Conservation (phyloP, 2,888 invertebrate species). For the Leucoma salicis region DNA sequence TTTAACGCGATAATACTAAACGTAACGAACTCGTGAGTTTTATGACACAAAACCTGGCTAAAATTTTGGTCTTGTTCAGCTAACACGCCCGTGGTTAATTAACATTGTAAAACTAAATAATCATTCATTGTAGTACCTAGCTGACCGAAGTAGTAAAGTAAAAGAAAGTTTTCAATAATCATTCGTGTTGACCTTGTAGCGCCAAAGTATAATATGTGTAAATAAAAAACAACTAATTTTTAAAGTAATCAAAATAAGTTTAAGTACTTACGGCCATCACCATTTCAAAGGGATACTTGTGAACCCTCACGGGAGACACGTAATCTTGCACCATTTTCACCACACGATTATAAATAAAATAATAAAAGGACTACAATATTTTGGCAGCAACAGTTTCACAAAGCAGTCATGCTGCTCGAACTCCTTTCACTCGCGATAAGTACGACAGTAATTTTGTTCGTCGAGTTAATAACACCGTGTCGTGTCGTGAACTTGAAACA, state of each 20-base stretch:
- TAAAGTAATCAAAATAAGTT: conserved; percentile 2
- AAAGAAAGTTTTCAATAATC: conserved; percentile 19
- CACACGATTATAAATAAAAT: conserved; percentile 48
- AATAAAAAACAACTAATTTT: conserved; percentile 8
- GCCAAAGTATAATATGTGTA: conserved; percentile 8
- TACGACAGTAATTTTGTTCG: conserved; percentile 53
- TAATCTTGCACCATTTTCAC: conserved; percentile 96
- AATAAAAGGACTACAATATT: conserved; percentile 56
- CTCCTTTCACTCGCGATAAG: conserved; percentile 59
- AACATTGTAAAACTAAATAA: conserved; percentile 20
- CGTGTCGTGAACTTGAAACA: conserved; percentile 56
- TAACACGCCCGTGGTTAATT: conserved; percentile 16
- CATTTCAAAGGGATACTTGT: conserved; percentile 96
- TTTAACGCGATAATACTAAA: no score
- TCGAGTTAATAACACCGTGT: conserved; percentile 48
- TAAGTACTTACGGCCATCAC: conserved; percentile 94
- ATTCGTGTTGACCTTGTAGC: conserved; percentile 30
- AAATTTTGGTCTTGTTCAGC: conserved; percentile 3
- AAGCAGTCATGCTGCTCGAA: conserved; percentile 59
- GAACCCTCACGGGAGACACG: conserved; percentile 96
- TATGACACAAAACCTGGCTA: conserved; percentile 3
- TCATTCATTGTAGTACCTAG: conserved; percentile 17
- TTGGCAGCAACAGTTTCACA: conserved; percentile 48
- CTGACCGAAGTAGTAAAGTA: conserved; percentile 12
- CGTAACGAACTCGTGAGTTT: no score